phyloP scores from a whole-genome alignment of 2,888 invertebrate genomes.

The Oegoconia quadripuncta region DNA sequence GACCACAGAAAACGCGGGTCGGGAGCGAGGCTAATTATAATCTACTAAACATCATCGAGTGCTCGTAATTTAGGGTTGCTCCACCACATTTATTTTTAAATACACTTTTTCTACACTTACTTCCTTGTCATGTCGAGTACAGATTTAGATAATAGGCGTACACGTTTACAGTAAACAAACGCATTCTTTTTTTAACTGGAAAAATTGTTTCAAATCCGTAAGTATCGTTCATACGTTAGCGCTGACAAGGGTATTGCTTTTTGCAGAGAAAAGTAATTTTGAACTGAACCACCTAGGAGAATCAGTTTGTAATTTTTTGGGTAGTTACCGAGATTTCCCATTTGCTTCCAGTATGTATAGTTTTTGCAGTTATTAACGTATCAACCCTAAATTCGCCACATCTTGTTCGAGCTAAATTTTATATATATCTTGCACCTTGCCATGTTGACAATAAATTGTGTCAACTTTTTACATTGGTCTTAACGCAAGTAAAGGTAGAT shows the following conservation, averaged over 20 bases:
- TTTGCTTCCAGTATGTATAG: too few relatives aligned
- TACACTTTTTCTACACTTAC: constrained; percentile 46
- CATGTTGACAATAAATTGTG: constrained; percentile 8
- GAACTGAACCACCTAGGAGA: too few relatives aligned
- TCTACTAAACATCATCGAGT: constrained; percentile 75
- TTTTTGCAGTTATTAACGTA: too few relatives aligned
- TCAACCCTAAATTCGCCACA: constrained; percentile 4
- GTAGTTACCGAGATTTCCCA: too few relatives aligned
- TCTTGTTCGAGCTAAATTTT: constrained; percentile 5
- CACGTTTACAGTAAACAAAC: constrained; percentile 7
- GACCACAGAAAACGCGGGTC: constrained; percentile 37
- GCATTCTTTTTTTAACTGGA: not conserved
- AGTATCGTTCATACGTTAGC: too few relatives aligned
- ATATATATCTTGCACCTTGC: constrained; percentile 13
- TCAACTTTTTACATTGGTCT: constrained; percentile 5
- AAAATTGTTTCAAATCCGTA: not conserved
- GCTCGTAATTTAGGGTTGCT: constrained; percentile 70
- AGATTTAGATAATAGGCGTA: constrained; percentile 33
- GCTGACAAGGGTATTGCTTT: too few relatives aligned
- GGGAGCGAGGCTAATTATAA: constrained; percentile 74
- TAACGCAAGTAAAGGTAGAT: constrained; percentile 2
- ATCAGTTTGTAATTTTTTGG: too few relatives aligned
- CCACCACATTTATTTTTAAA: constrained; percentile 63
- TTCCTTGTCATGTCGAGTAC: constrained; percentile 34
- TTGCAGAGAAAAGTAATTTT: too few relatives aligned